Base-by-base conservation (phyloP, 2,797 vertebrate genomes). In the Enteromius paludinosus region DNA sequence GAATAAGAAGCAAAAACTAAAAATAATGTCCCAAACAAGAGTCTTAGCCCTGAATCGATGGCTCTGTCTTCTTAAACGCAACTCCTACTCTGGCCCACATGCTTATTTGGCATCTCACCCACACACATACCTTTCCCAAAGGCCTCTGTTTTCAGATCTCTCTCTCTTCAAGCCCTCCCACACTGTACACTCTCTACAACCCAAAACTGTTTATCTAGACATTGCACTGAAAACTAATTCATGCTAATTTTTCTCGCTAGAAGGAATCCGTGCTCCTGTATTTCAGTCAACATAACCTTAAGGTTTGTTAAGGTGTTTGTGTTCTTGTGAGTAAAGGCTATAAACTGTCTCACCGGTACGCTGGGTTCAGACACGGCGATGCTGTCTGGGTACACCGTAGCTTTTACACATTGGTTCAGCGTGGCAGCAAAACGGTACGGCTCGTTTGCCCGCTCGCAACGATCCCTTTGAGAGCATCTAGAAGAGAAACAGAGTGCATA, bases 281-380 rank as follows among this genome's bases (percentile, higher is more conserved):
- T 54, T 66, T 83, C 23, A 68, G 41, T 78, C 20, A 20, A 49
- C 18, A 45, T 23, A 49, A 76, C 72, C 62, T 33, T 25, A 10
- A 78, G 72, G 77, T 25, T 38, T 69, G 56, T 61, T 69, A 76
- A 76, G 30, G 68, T 49, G 78, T 62, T 33, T 65, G 35, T 30
- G n/a, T 61, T 72, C 47, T 49, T 70, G 84, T 71, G 54, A 38
- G 73, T 83, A 41, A 30, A 49, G 33, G 52, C 65, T 25, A 41
- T 81, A 52, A 41, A 41, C 41, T 43, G 52, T 93, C 97, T 94
- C 90, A 99, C 98, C 90, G 94, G 92, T 66, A 95, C 92, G 86
- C 95, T 97, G 89, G 97, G 96, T 88, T 98, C 95, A 0, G 98
- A 99, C 87, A 99, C 98, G 0, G 97, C 97, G 59, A 99, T 97